Evolutionary conservation across 2,113 vertebrate genomes (phyloP).

Genomic region (Callipepla squamata): DNA sequence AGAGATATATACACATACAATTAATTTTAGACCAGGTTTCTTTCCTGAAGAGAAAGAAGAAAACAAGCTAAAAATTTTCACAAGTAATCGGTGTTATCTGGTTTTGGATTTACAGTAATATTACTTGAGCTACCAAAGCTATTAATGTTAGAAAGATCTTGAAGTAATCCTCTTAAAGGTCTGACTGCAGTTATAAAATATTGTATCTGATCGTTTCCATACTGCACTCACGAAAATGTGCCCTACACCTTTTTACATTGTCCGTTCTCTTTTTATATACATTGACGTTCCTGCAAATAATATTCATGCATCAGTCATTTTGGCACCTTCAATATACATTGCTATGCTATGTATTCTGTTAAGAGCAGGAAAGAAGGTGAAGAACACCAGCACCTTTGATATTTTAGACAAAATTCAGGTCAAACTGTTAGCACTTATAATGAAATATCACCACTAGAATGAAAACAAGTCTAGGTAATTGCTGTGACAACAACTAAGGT

Average conservation of each 20-base stretch:
- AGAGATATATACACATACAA: fast-evolving
- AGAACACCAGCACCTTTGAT: not conserved
- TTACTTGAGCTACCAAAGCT: not conserved
- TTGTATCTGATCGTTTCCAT: not conserved
- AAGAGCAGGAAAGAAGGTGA: not conserved
- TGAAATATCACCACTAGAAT: not conserved
- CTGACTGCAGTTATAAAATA: not conserved
- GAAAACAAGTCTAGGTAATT: slow-evolving; percentile 37
- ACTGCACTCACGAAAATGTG: not conserved
- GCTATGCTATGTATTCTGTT: not conserved
- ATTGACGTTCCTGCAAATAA: not conserved
- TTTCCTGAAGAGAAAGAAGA: not conserved
- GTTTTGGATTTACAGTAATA: not conserved
- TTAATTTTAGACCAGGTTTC: not conserved
- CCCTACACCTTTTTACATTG: not conserved
- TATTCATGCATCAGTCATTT: not conserved
- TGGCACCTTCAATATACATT: not conserved
- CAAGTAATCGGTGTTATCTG: fast-evolving
- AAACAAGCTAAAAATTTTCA: not conserved
- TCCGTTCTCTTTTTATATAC: not conserved
- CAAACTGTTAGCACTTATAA: not conserved
- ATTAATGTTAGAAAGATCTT: not conserved
- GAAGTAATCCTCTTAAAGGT: not conserved
- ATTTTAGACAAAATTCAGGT: slow-evolving; percentile 21
- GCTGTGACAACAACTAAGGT: not conserved